Evolutionary conservation across 2,888 invertebrate species (phyloP).

Genomic region (Brachypalpus laphriformis): DNA sequence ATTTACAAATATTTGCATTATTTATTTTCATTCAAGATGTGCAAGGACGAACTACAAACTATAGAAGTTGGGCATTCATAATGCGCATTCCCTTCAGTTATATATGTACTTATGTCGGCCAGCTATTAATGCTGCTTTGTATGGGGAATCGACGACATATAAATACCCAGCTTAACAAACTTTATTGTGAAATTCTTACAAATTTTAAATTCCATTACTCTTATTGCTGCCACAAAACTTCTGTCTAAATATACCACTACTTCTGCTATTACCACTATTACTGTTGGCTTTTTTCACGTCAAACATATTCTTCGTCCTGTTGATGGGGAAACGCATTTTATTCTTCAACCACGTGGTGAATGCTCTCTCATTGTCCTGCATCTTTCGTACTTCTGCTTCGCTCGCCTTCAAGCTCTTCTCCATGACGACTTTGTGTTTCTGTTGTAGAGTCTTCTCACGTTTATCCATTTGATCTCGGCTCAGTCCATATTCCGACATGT

Average conservation of each 20-base stretch:
- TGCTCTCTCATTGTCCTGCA: slow-evolving; percentile 84
- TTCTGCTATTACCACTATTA: slow-evolving; percentile 72
- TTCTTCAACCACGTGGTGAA: slow-evolving; percentile 84
- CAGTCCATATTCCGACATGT: slow-evolving; percentile 84
- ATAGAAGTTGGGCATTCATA: not conserved
- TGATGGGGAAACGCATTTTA: slow-evolving; percentile 82
- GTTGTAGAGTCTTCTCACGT: slow-evolving; percentile 81
- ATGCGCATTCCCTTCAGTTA: not conserved
- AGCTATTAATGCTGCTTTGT: no score
- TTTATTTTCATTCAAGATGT: slow-evolving; percentile 32
- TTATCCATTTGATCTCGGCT: slow-evolving; percentile 83
- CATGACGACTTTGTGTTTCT: slow-evolving; percentile 77
- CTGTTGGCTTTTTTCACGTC: slow-evolving; percentile 77
- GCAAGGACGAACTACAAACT: slow-evolving; percentile 23
- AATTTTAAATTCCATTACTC: slow-evolving; percentile 3
- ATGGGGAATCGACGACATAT: no score
- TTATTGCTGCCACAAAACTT: slow-evolving; percentile 52
- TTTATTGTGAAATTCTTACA: not conserved
- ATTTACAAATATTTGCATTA: not conserved
- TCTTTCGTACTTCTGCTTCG: slow-evolving; percentile 82
- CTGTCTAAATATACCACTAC: slow-evolving; percentile 56
- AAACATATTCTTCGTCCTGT: slow-evolving; percentile 82
- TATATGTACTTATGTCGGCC: no score
- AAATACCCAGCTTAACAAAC: not conserved
- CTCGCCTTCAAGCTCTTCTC: slow-evolving; percentile 81